Evolutionary conservation across 1,140 invertebrate genomes (phyloP).

Genomic region (Arion vulgaris): DNA sequence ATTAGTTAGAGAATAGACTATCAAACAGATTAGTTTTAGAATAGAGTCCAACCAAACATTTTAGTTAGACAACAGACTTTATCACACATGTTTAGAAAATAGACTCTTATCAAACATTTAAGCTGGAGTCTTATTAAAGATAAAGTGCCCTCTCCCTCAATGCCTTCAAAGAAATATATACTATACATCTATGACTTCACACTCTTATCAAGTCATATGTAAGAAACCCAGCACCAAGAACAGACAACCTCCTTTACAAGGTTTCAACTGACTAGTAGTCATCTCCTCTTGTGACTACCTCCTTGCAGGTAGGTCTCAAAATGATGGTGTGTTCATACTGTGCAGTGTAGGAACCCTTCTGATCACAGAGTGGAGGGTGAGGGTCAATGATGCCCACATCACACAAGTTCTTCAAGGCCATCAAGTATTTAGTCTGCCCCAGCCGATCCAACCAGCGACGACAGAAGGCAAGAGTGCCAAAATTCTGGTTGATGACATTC

Average conservation of each 20-base stretch:
- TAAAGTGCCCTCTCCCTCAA: no score
- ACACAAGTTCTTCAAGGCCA: slow-evolving; percentile 98
- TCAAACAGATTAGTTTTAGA: no score
- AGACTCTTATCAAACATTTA: no score
- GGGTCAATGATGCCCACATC: slow-evolving; percentile 91
- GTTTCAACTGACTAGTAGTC: slow-evolving; percentile 82
- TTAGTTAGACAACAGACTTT: no score
- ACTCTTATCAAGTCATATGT: background rate
- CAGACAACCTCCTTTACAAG: background rate
- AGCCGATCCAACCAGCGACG: slow-evolving; percentile 98
- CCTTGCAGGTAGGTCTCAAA: slow-evolving; percentile 97
- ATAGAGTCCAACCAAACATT: no score
- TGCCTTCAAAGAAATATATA: no score
- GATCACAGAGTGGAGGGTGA: slow-evolving; percentile 98
- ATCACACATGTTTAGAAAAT: no score
- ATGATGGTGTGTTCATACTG: slow-evolving; percentile 99
- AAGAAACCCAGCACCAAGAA: background rate
- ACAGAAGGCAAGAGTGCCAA: slow-evolving; percentile 98
- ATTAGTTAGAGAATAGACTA: no score
- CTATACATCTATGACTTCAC: background rate
- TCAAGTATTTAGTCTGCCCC: slow-evolving; percentile 97
- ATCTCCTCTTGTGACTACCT: slow-evolving; percentile 94
- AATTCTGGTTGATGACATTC: slow-evolving; percentile 97
- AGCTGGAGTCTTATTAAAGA: no score
- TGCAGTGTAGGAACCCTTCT: slow-evolving; percentile 98